phyloP scores from a whole-genome alignment of 2,888 invertebrate species.

The Apotomis turbidana region DNA sequence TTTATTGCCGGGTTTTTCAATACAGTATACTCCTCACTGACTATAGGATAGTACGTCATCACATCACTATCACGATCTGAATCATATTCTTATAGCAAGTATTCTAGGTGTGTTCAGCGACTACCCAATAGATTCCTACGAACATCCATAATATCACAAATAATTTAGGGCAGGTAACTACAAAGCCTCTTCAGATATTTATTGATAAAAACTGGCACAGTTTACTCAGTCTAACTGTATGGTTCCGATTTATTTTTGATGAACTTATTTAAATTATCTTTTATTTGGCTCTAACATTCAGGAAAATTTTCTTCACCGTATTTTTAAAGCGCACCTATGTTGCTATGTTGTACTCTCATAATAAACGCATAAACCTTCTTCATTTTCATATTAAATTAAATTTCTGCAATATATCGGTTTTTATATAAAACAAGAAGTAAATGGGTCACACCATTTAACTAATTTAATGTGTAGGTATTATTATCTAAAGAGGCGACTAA shows the following conservation, averaged over 20 bases:
- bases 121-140: slow-evolving; percentile 50
- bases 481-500: slow-evolving; percentile 75
- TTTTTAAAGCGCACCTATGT: slow-evolving; percentile 7
- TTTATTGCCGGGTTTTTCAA: slow-evolving; percentile 4
- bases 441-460: not conserved
- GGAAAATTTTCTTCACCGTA: not conserved
- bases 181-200: slow-evolving; percentile 67
- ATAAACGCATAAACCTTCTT: not conserved
- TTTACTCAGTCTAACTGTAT: slow-evolving; percentile 46
- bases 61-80: slow-evolving; percentile 43
- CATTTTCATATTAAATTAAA: not conserved
- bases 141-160: slow-evolving; percentile 78
- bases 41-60: slow-evolving; percentile 18
- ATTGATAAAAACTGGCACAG: slow-evolving; percentile 43
- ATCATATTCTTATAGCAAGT: slow-evolving; percentile 39
- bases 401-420: too few relatives aligned
- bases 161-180: slow-evolving; percentile 78
- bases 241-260: slow-evolving; percentile 32
- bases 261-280: not conserved
- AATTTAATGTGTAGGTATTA: slow-evolving; percentile 13
- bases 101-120: slow-evolving; percentile 41
- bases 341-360: slow-evolving; percentile 24
- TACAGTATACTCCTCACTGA: slow-evolving; percentile 19
- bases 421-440: too few relatives aligned
- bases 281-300: not conserved